A percentile compares a stretch with the other conserved stretches of the same genome.
Evolutionary conservation across 2,888 invertebrate species (phyloP).

Genomic region (Prenolepis imparis): DNA sequence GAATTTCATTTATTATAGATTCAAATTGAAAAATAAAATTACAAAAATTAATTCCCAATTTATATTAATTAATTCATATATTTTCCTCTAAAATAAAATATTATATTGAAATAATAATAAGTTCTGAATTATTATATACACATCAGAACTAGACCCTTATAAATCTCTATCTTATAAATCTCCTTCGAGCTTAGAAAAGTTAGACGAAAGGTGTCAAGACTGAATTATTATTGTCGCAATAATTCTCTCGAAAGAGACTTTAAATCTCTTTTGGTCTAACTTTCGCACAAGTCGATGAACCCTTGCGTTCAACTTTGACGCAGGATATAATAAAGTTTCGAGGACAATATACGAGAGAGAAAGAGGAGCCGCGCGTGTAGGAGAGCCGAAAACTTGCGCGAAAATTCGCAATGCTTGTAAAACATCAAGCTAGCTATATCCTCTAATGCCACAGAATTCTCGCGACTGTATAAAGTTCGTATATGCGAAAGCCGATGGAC

Average conservation of each 20-base stretch:
- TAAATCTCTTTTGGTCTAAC: slow-evolving; percentile 9
- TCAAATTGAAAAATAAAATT: no score
- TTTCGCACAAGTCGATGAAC: slow-evolving; percentile 15
- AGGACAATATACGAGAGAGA: background rate
- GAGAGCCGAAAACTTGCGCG: background rate
- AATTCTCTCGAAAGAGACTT: slow-evolving; percentile 7
- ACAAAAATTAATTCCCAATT: no score
- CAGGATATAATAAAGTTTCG: slow-evolving; percentile 1
- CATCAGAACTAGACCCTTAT: background rate
- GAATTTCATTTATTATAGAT: no score
- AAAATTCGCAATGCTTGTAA: slow-evolving; percentile 25
- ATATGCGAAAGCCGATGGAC: background rate
- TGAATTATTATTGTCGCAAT: background rate
- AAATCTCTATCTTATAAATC: background rate
- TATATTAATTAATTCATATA: no score
- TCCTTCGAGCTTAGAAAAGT: slow-evolving; percentile 11
- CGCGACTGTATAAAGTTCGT: background rate
- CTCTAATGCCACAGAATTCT: background rate
- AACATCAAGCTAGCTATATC: background rate
- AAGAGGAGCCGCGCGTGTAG: background rate
- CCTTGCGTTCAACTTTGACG: background rate
- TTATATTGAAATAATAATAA: no score
- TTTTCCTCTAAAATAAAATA: no score
- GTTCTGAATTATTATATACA: background rate
- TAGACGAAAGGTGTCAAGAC: background rate